Evolutionary conservation across 2,113 vertebrate genomes (phyloP).

Genomic region (Pelodiscus sinensis): DNA sequence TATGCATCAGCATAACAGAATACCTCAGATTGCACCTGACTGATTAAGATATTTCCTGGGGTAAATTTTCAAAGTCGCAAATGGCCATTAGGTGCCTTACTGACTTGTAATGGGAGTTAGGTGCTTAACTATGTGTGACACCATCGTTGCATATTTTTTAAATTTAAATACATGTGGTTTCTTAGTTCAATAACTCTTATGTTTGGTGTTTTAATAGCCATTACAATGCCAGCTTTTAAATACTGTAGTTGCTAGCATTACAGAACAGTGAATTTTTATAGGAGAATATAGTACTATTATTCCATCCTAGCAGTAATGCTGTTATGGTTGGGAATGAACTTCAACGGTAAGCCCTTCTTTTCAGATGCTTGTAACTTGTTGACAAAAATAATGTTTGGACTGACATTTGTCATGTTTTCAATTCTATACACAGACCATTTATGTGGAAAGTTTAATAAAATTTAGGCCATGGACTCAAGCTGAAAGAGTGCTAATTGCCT

Average conservation of each 20-base stretch:
- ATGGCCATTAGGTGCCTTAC: neutral
- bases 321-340: neutral
- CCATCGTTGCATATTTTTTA: neutral
- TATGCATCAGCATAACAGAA: neutral
- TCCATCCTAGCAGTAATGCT: neutral
- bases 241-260: neutral
- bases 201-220: neutral
- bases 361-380: neutral
- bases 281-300: neutral
- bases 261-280: neutral
- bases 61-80: neutral
- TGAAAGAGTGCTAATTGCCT: neutral
- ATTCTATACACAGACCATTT: neutral
- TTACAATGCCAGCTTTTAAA: neutral
- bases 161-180: neutral
- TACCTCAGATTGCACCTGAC: neutral
- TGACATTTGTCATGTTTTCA: neutral
- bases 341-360: neutral
- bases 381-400: neutral
- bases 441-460: rapidly evolving
- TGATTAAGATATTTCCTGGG: neutral
- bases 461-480: neutral
- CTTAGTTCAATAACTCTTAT: neutral
- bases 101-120: neutral
- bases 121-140: neutral